phyloP scores from a whole-genome alignment of 2,888 invertebrate species.

The Netelia melanura region DNA sequence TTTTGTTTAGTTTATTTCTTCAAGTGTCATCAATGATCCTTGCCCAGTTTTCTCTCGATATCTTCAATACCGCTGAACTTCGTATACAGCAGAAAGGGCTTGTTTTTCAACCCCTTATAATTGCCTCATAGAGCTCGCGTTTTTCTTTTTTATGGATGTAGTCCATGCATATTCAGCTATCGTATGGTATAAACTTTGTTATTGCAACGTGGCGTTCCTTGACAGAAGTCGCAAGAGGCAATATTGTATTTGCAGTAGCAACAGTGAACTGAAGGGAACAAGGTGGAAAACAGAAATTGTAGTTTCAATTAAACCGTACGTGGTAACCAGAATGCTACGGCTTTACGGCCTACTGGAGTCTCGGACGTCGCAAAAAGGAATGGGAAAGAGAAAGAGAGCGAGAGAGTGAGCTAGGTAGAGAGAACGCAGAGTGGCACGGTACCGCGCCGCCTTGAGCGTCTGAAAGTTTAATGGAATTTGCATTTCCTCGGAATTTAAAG shows the following conservation, averaged over 20 bases:
- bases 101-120: no score
- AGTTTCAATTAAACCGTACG: constrained; percentile 73
- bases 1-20: no score
- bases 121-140: neutral
- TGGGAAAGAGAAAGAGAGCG: constrained; percentile 32
- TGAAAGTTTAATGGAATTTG: constrained; percentile 76
- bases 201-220: constrained; percentile 29
- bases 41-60: no score
- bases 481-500: constrained; percentile 73
- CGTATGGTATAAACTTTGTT: constrained; percentile 32
- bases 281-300: constrained; percentile 66
- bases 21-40: no score
- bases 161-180: constrained; percentile 21
- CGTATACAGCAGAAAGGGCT: no score
- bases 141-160: neutral
- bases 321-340: constrained; percentile 56
- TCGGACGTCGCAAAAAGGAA: constrained; percentile 64
- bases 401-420: constrained; percentile 19
- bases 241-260: constrained; percentile 30
- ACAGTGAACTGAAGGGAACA: constrained; percentile 8
- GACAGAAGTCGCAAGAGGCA: constrained; percentile 51
- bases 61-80: no score
- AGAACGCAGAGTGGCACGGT: constrained; percentile 11
- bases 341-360: constrained; percentile 66
- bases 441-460: constrained; percentile 52